These are phyloP conservation scores for Tachyglossus aculeatus DNA, from an alignment of 2,797 vertebrate genomes.

Conservation along the genomic window DNA sequence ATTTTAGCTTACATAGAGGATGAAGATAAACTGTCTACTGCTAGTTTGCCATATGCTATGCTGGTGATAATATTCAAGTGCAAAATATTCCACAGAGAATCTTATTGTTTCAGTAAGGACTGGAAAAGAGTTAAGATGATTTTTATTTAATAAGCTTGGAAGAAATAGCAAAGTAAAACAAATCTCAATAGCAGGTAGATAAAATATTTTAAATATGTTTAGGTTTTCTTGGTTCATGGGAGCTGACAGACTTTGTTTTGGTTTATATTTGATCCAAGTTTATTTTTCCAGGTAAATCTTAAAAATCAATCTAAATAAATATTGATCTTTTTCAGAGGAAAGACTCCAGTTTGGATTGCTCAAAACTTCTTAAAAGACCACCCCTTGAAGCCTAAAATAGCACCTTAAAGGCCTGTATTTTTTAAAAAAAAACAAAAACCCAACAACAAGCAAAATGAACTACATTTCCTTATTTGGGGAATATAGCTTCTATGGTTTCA, in stretches of 20 bases:
- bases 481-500: constrained; percentile 61
- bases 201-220: constrained; percentile 79
- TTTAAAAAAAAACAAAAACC: constrained; percentile 71
- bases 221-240: constrained; percentile 76
- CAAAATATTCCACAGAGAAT: constrained; percentile 83
- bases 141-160: constrained; percentile 65
- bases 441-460: constrained; percentile 72
- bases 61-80: constrained; percentile 87
- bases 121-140: constrained; percentile 67
- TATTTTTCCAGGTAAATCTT: constrained; percentile 85
- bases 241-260: constrained; percentile 80
- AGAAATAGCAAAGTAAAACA: constrained; percentile 77
- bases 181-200: constrained; percentile 76
- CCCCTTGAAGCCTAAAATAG: constrained; percentile 73
- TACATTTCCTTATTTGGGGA: constrained; percentile 72
- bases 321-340: constrained; percentile 75
- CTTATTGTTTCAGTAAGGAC: constrained; percentile 76
- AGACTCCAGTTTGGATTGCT: constrained; percentile 64
- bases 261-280: constrained; percentile 83
- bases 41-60: constrained; percentile 93
- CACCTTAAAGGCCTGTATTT: constrained; percentile 82
- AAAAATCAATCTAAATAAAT: constrained; percentile 84
- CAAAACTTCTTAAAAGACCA: constrained; percentile 61
- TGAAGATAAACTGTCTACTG: constrained; percentile 96
- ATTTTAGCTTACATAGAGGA: constrained; percentile 98